Evolutionary conservation across 2,113 vertebrate genomes (phyloP), one percentile per base, ranked within the genome.

Genomic region (Oncorhynchus clarkii): DNA sequence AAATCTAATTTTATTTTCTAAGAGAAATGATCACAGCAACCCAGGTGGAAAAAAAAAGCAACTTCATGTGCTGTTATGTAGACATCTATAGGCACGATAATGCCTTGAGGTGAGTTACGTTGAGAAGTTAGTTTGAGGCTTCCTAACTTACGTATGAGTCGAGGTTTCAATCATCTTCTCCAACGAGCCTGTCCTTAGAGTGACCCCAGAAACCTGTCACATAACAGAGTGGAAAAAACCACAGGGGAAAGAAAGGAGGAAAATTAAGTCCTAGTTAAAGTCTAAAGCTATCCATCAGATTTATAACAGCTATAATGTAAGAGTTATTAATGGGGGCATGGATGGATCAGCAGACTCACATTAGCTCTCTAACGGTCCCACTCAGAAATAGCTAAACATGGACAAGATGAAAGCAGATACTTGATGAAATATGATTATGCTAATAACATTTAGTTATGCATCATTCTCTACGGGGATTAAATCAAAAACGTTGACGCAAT

Each of bases 381-480:
- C 78, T 77, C 76, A 81, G 78, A 86, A 78, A 80, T n/a, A 76
- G 68, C 67, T 60, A 39, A 74, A 64, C 27, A 20, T 16, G n/a
- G 39, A 51, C 31, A 9, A 68, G 31, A 68, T 77, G 70, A 82
- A 80, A 78, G 51, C 48, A 80, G 67, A 82, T 69, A 84, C 72
- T 77, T 81, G 59, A 82, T 70, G 57, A 85, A 85, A 86, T 82
- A 49, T 66, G 80, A 88, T 89, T 86, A 81, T 69, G 74, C 79
- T 89, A 88, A 90, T 88, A 75, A 75, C 70, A 83, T 90, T 83
- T 73, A 67, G 77, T 76, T 79, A 77, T 73, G 66, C 74, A 71
- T 78, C 74, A 71, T 78, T 86, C 84, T 90, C 75, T 77, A 67
- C 57, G 68, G 75, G 80, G 72, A 78, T 83, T 88, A 77, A 83